Conservation (phyloP, 2,888 invertebrate genomes). For the Euspilapteryx auroguttella region DNA sequence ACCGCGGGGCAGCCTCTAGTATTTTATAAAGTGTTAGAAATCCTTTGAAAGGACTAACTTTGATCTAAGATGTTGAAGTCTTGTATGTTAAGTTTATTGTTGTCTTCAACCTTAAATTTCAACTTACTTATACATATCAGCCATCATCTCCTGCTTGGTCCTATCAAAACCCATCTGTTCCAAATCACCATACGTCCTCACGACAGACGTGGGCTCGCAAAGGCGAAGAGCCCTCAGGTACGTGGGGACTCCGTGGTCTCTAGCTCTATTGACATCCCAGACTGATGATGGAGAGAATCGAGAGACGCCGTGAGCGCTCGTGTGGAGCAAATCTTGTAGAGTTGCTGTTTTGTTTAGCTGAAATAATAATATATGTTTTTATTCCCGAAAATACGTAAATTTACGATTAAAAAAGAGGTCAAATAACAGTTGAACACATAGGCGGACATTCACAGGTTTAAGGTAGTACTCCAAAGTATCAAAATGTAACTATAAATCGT, state of each 20-base stretch:
- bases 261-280: slow-evolving; percentile 53
- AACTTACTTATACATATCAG: slow-evolving; percentile 67
- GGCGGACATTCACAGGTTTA: no score
- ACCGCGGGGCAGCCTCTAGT: no score
- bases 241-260: slow-evolving; percentile 81
- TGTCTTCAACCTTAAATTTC: neutral
- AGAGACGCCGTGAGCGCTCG: slow-evolving; percentile 66
- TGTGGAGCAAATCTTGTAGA: slow-evolving; percentile 64
- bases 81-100: no score
- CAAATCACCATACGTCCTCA: slow-evolving; percentile 62
- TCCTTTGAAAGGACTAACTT: neutral
- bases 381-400: no score
- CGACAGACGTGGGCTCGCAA: slow-evolving; percentile 59
- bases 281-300: slow-evolving; percentile 51
- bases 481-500: no score
- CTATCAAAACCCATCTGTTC: slow-evolving; percentile 55
- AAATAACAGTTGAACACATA: no score
- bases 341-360: slow-evolving; percentile 63
- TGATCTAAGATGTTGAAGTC: neutral
- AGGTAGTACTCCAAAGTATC: no score
- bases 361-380: slow-evolving; percentile 11
- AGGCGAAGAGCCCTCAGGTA: slow-evolving; percentile 70
- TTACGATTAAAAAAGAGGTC: no score
- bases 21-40: slow-evolving; percentile 2
- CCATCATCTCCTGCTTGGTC: slow-evolving; percentile 64